Conservation (phyloP, 2,797 vertebrate genomes). For the Mormyrops boulengeri region DNA sequence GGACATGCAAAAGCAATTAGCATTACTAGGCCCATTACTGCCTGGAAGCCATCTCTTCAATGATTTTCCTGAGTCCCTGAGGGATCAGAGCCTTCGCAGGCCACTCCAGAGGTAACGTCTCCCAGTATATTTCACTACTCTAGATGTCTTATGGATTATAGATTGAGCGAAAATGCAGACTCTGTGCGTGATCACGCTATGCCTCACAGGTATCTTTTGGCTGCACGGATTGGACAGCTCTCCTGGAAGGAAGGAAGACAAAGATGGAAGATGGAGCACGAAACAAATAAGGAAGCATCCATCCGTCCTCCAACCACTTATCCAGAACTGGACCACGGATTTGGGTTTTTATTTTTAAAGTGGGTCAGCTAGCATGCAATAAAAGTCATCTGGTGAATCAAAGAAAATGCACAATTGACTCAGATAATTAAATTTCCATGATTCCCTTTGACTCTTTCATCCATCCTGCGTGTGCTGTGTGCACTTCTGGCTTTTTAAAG, state of each 20-base stretch:
- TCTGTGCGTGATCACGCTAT: neutral
- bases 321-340: neutral
- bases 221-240: neutral
- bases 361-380: neutral
- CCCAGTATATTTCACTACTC: neutral
- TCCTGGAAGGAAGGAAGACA: neutral
- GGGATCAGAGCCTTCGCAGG: neutral
- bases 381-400: neutral
- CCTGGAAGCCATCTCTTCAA: neutral
- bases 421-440: neutral
- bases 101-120: neutral
- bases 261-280: neutral
- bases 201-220: neutral
- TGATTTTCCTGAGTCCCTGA: neutral
- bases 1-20: slow-evolving; percentile 17
- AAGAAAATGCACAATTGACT: neutral
- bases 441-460: neutral
- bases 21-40: neutral
- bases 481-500: neutral
- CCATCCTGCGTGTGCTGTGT: neutral
- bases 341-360: neutral
- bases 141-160: slow-evolving; percentile 7
- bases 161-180: slow-evolving; percentile 12
- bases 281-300: neutral
- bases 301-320: neutral